Evolutionary conservation across 2,888 invertebrate genomes (phyloP), one percentile per base, ranked within the genome.

Genomic region (Dynastes grantii): DNA sequence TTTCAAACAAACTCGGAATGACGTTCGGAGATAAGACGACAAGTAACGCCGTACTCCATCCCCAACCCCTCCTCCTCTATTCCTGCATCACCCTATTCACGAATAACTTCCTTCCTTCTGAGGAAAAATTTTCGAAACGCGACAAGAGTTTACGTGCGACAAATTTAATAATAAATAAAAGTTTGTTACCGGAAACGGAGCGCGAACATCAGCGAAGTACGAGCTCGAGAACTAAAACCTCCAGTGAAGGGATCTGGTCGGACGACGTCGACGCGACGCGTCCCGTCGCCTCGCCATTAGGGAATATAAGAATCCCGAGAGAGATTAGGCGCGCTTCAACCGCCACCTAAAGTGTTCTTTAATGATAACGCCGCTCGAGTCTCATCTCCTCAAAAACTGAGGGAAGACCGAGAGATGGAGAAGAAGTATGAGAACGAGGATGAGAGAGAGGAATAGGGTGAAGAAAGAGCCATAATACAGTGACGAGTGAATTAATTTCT

Each of bases 131-230:
- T 68, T 27, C 49, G 13, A 13, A 27, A 13, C 63, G 63, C 63
- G 51, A 68, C 80, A 75, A 76, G 79, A 80, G 81, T 82, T 82
- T 82, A 81, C 81, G 81, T 81, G 80, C 80, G 82, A 81, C 81
- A 82, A 83, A 84, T 84, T 84, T 83, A 82, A 83, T 83, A 82
- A 83, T 83, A 83, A 82, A 82, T 83, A 84, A 84, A 83, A 83
- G 81, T 83, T 83, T 83, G 81, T 81, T 83, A 82, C 81, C 82
- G 81, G 84, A 83, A 84, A 83, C 79, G 82, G 78, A 82, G 55
- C 55, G 55, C 2, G 63, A 63, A 13, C 63, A 29, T 32, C 63
- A 6, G 13, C 63, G 63, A 32, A 63, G 29, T 13, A 82, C 81
- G 79, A 81, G 79, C 79, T 82, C 32, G n/a, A 58, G 22, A 16